Evolutionary conservation across 1,140 invertebrate genomes (phyloP).

Genomic region (Drosophila serrata): DNA sequence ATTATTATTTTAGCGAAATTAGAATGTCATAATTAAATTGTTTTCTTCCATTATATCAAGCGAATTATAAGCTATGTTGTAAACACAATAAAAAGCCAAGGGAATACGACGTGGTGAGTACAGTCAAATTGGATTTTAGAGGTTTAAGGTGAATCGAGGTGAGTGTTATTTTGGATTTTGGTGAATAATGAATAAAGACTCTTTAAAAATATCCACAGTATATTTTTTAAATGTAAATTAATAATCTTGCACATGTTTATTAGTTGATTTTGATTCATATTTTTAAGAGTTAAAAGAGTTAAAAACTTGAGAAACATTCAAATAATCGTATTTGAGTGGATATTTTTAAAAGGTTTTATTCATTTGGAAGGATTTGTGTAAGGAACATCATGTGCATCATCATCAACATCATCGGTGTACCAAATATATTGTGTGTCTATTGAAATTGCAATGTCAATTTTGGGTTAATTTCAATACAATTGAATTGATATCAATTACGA

Average conservation of each 20-base stretch:
- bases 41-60: constrained; percentile 19
- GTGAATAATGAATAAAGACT: neutral
- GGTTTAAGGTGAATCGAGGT: neutral
- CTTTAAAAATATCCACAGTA: neutral
- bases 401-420: constrained; percentile 22
- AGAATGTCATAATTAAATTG: constrained; percentile 3
- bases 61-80: constrained; percentile 31
- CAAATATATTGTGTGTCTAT: constrained; percentile 9
- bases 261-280: no score
- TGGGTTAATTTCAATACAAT: constrained; percentile 23
- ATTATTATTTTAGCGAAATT: constrained; percentile 17
- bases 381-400: constrained; percentile 33
- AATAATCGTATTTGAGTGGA: neutral
- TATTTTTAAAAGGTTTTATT: neutral
- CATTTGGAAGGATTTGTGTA: neutral
- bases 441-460: constrained; percentile 33
- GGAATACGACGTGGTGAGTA: constrained; percentile 14
- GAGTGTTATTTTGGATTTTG: neutral
- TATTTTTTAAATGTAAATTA: neutral
- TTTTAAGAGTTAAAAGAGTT: no score
- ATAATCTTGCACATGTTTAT: no score
- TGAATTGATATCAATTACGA: constrained; percentile 35
- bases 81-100: constrained; percentile 41
- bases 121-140: constrained; percentile 1
- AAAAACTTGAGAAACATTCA: no score